phyloP scores from a whole-genome alignment of 2,797 vertebrate species.

The Enteromius radiatus region DNA sequence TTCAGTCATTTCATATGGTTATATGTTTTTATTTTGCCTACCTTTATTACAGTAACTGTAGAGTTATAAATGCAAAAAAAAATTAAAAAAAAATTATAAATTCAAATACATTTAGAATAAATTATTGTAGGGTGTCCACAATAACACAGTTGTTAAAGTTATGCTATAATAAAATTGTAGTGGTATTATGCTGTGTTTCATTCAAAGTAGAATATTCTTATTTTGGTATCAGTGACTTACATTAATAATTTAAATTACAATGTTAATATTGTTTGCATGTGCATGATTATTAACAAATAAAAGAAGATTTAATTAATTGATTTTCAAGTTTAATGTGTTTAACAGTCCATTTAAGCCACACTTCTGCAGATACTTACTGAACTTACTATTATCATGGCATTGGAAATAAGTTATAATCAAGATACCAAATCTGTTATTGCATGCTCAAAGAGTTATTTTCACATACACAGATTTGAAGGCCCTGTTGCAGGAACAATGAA shows the following conservation, averaged over 20 bases:
- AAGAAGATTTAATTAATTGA: too few relatives aligned
- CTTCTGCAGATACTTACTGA: neutral
- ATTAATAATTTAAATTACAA: neutral
- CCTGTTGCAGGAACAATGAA: constrained; percentile 42
- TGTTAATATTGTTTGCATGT: neutral
- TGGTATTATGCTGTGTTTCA: neutral
- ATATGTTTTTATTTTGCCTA: neutral
- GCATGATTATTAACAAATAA: neutral
- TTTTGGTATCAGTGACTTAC: neutral
- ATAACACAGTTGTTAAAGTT: neutral
- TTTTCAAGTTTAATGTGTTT: neutral
- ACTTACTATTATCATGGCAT: neutral
- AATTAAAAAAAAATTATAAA: neutral
- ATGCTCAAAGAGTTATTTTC: constrained; percentile 5
- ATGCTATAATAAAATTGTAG: neutral
- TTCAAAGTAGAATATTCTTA: neutral
- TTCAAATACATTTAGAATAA: neutral
- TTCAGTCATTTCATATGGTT: neutral
- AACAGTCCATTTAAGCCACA: neutral
- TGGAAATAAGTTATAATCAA: neutral
- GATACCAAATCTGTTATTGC: neutral
- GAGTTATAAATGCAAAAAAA: neutral
- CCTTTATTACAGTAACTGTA: neutral
- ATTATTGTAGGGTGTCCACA: neutral
- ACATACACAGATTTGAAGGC: constrained; percentile 39